A percentile compares a stretch with the other conserved stretches of the same genome.
These are phyloP conservation scores for Drosophila kohkoa DNA, from an alignment of 1,140 invertebrate species.

Conservation along the genomic window DNA sequence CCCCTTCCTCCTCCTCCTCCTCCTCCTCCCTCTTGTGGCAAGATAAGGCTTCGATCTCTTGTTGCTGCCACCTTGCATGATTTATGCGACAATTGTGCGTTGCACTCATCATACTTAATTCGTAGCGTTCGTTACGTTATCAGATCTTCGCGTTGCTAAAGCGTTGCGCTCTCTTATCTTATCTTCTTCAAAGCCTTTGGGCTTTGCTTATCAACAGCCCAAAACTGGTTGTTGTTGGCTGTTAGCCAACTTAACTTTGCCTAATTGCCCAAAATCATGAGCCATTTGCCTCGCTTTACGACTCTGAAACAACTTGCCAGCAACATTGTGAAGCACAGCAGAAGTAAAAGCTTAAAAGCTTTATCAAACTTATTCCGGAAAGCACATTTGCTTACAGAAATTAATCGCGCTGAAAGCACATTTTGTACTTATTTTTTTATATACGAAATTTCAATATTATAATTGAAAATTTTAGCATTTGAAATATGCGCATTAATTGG, in stretches of 20 bases:
- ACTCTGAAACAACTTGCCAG: neutral
- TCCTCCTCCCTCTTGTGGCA: neutral
- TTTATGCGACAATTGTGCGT: constrained; percentile 49
- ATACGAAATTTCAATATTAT: too few species aligned
- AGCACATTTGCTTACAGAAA: too few species aligned
- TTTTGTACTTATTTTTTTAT: too few species aligned
- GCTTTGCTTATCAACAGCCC: constrained; percentile 9
- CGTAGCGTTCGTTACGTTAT: constrained; percentile 19
- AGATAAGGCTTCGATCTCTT: constrained; percentile 42
- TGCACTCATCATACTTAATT: constrained; percentile 37
- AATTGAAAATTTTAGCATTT: too few species aligned
- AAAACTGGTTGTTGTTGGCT: constrained; percentile 20
- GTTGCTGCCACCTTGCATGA: constrained; percentile 20
- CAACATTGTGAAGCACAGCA: neutral
- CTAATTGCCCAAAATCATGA: constrained; percentile 11
- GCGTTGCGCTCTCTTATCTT: constrained; percentile 6
- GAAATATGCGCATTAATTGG: too few species aligned
- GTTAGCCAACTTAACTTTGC: constrained; percentile 10
- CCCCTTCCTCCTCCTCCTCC: neutral
- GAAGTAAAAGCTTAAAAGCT: neutral
- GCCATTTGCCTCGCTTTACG: neutral
- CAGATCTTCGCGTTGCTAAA: constrained; percentile 21
- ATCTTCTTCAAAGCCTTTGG: constrained; percentile 8
- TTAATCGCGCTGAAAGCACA: too few species aligned
- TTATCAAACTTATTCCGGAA: neutral